phyloP scores from a whole-genome alignment of 2,113 vertebrate genomes.

The rabbit (Oryctolagus cuniculus) region DNA sequence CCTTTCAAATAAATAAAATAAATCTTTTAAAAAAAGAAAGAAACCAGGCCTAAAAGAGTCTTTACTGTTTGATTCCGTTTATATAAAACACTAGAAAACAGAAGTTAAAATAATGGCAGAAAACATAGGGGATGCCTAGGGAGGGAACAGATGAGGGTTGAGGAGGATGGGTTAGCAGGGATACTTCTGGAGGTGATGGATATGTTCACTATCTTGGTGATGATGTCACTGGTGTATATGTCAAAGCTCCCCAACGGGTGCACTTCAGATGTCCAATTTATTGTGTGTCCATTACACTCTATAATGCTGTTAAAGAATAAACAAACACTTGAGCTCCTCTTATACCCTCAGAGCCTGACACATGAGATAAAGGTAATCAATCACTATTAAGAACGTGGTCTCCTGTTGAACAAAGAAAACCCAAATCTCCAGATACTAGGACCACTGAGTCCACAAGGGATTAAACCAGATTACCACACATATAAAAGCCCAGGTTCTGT shows the following conservation, averaged over 20 bases:
- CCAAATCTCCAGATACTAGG: background rate
- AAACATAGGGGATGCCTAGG: background rate
- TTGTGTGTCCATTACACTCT: background rate
- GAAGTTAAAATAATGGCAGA: background rate
- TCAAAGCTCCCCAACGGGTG: background rate
- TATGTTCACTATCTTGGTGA: background rate
- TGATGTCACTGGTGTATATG: background rate
- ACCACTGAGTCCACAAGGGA: background rate
- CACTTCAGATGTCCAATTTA: background rate
- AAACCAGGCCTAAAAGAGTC: background rate
- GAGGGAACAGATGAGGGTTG: background rate
- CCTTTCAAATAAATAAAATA: no score
- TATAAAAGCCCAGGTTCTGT: background rate
- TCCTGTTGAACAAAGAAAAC: background rate
- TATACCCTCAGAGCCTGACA: background rate
- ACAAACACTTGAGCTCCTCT: background rate
- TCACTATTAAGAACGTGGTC: background rate
- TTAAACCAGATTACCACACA: background rate
- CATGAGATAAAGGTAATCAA: background rate
- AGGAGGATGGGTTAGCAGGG: background rate
- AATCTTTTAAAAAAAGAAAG: background rate
- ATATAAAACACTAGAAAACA: background rate
- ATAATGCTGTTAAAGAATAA: background rate
- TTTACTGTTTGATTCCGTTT: background rate
- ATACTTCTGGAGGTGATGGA: background rate